These are phyloP conservation scores for Sycophila sp. DNA, from an alignment of 1,140 invertebrate genomes.

Conservation along the genomic window DNA sequence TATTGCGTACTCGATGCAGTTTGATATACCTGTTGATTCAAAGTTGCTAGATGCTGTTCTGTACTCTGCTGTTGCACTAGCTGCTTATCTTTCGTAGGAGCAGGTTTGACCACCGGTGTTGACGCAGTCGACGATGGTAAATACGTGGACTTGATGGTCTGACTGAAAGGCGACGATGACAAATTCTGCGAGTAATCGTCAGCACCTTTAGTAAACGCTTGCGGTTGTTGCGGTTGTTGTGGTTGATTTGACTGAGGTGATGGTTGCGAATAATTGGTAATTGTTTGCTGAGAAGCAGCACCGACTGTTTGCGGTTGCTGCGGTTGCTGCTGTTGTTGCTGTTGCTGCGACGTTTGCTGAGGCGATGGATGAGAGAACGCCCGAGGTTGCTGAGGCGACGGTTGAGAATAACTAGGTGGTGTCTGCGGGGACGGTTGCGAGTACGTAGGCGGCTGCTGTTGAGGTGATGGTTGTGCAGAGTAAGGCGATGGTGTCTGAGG, in stretches of 20 bases:
- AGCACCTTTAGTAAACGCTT: conserved; percentile 36
- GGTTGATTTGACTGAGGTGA: conserved; percentile 37
- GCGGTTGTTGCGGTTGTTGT: not conserved
- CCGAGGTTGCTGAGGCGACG: conserved; percentile 44
- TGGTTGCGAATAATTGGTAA: conserved; percentile 43
- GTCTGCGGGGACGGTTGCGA: conserved; percentile 55
- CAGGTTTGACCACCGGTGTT: conserved; percentile 48
- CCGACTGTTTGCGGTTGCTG: conserved; percentile 23
- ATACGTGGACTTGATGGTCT: conserved; percentile 42
- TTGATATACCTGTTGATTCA: conserved; percentile 59
- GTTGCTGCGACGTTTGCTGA: conserved; percentile 44
- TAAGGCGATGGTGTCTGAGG: conserved; percentile 40
- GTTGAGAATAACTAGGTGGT: conserved; percentile 50
- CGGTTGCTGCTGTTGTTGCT: too few species aligned
- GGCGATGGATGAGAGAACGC: conserved; percentile 53
- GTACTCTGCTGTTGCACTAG: conserved; percentile 53
- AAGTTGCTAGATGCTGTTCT: conserved; percentile 43
- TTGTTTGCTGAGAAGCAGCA: conserved; percentile 40
- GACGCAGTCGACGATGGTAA: conserved; percentile 45
- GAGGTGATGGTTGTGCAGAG: conserved; percentile 39
- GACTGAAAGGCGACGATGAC: conserved; percentile 38
- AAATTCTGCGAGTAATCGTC: conserved; percentile 44
- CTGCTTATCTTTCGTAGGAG: conserved; percentile 50
- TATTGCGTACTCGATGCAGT: conserved; percentile 48
- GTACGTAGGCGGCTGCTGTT: conserved; percentile 44